These are phyloP conservation scores for Drosophila stalkeri DNA, from an alignment of 2,888 invertebrate species.

Conservation along the genomic window DNA sequence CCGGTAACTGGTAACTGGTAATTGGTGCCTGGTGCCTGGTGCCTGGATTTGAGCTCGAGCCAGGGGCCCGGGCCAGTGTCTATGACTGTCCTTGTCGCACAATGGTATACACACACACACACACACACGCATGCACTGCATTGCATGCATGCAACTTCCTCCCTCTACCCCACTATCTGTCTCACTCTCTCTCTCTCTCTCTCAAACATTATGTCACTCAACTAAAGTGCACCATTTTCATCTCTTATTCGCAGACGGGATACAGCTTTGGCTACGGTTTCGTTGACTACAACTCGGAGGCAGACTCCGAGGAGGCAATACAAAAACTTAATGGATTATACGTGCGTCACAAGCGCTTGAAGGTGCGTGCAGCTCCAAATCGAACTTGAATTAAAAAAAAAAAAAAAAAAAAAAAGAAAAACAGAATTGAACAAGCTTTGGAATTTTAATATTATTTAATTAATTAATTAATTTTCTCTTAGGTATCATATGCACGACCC, in stretches of 20 bases:
- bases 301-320: constrained; percentile 94
- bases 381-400: neutral
- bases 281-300: constrained; percentile 94
- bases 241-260: constrained; percentile 88
- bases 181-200: neutral
- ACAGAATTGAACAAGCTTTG: neutral
- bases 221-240: neutral
- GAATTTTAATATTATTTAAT: neutral
- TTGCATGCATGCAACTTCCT: constrained; percentile 2
- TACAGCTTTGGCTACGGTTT: constrained; percentile 99
- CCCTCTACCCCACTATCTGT: no score
- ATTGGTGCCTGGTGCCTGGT: neutral
- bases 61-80: neutral
- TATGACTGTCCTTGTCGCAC: constrained; percentile 44
- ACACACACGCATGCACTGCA: constrained; percentile 14
- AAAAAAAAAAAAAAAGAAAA: neutral
- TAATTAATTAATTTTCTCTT: neutral
- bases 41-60: neutral
- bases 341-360: constrained; percentile 95
- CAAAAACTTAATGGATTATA: constrained; percentile 94
- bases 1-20: neutral
- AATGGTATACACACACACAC: constrained; percentile 13
- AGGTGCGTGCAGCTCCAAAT: constrained; percentile 86
- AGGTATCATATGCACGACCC: constrained; percentile 96
- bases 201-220: neutral